Conservation (phyloP, 2,888 invertebrate genomes). For the Trissolcus brochymenae region DNA sequence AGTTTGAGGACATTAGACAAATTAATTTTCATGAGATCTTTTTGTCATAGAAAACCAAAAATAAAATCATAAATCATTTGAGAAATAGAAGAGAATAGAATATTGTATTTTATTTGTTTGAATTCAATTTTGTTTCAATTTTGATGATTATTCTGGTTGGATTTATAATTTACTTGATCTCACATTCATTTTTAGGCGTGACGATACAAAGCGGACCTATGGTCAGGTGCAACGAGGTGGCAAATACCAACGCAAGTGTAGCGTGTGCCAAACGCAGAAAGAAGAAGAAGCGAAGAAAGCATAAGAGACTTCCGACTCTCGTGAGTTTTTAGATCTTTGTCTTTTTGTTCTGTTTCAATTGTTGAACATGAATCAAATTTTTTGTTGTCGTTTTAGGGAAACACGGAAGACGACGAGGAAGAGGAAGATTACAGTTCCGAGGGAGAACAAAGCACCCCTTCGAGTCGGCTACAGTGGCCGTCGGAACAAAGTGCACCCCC, state of each 20-base stretch:
- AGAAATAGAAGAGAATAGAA: no score
- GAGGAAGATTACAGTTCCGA: constrained; percentile 72
- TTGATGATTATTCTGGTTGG: no score
- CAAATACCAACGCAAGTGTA: constrained; percentile 59
- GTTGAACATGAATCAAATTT: background rate
- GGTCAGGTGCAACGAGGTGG: constrained; percentile 68
- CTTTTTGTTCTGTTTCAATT: constrained; percentile 33
- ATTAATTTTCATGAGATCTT: no score
- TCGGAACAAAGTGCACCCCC: constrained; percentile 29
- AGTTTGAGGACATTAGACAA: background rate
- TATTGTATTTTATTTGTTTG: no score
- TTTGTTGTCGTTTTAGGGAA: constrained; percentile 49
- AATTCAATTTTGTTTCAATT: no score
- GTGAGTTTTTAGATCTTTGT: constrained; percentile 60
- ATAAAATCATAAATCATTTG: no score
- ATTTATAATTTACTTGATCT: background rate
- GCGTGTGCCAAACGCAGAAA: constrained; percentile 69
- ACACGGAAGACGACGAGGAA: constrained; percentile 65
- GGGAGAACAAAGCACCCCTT: constrained; percentile 64
- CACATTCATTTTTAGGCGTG: constrained; percentile 67
- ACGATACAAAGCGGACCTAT: constrained; percentile 73
- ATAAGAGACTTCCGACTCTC: constrained; percentile 66
- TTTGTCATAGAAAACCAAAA: no score
- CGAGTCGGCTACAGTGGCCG: constrained; percentile 65
- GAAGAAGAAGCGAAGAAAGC: constrained; percentile 74